phyloP scores from a whole-genome alignment of 1,140 invertebrate species.

The Hypsibius dujardini region DNA sequence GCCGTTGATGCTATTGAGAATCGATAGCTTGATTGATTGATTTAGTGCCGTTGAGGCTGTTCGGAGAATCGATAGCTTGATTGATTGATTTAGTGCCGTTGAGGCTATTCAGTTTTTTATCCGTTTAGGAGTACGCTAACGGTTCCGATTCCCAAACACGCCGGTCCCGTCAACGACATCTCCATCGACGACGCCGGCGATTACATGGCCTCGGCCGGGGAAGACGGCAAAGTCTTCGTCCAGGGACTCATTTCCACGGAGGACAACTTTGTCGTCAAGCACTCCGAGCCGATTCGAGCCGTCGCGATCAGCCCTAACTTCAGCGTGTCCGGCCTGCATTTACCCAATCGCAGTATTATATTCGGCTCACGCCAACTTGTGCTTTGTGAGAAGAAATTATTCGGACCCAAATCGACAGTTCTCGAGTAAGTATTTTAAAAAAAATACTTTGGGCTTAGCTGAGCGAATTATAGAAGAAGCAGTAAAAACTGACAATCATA shows the following conservation, averaged over 20 bases:
- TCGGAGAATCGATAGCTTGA: too few relatives aligned
- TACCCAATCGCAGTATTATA: conserved; percentile 19
- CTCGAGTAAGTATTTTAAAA: too few relatives aligned
- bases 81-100: too few relatives aligned
- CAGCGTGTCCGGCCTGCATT: conserved; percentile 45
- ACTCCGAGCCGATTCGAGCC: conserved; percentile 64
- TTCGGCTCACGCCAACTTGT: conserved; percentile 38
- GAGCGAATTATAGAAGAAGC: too few relatives aligned
- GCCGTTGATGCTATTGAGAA: too few relatives aligned
- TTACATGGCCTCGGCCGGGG: conserved; percentile 77
- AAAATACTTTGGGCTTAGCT: too few relatives aligned
- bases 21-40: too few relatives aligned
- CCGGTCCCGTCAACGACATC: conserved; percentile 76
- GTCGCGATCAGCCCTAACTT: conserved; percentile 74
- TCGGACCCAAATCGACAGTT: conserved; percentile 54
- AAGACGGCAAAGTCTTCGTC: conserved; percentile 65
- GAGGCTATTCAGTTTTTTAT: too few relatives aligned
- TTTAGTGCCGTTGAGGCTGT: too few relatives aligned
- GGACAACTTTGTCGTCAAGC: conserved; percentile 54
- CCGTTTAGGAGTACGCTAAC: conserved; percentile 18
- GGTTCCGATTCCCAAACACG: conserved; percentile 40
- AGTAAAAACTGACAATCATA: too few relatives aligned
- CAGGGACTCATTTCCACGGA: conserved; percentile 60
- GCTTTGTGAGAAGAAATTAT: conserved; percentile 67
- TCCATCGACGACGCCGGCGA: conserved; percentile 79